A percentile compares a stretch with the other conserved stretches of the same genome.
These are phyloP conservation scores for Gryllus bimaculatus DNA, from an alignment of 1,140 invertebrate species.

Conservation along the genomic window DNA sequence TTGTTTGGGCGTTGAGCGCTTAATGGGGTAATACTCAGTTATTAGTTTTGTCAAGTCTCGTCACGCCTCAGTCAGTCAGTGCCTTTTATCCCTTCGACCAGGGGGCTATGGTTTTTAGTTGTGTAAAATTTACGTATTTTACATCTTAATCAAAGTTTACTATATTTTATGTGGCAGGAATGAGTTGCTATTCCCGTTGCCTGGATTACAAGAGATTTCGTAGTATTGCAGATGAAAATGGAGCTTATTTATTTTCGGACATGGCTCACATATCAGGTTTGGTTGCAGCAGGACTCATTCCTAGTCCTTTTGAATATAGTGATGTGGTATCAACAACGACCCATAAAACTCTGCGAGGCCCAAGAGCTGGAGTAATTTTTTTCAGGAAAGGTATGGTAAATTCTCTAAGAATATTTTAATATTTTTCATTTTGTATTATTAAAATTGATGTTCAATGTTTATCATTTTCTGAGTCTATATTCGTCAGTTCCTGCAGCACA, in stretches of 20 bases:
- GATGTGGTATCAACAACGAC: conserved; percentile 95
- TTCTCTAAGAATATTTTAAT: background rate
- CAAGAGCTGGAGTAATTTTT: conserved; percentile 78
- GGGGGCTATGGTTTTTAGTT: no score
- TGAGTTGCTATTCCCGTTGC: conserved; percentile 77
- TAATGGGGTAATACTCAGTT: no score
- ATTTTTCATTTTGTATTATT: background rate
- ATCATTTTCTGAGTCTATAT: no score
- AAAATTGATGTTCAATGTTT: no score
- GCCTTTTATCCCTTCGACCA: no score
- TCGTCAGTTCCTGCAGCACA: no score
- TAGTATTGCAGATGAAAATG: conserved; percentile 62
- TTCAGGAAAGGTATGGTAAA: conserved; percentile 61
- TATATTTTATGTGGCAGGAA: conserved; percentile 40
- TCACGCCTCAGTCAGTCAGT: no score
- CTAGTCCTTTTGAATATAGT: conserved; percentile 85
- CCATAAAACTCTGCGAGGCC: conserved; percentile 74
- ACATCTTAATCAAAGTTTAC: no score
- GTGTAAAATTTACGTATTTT: no score
- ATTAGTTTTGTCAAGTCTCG: no score
- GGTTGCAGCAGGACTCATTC: conserved; percentile 61
- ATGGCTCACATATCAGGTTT: conserved; percentile 58
- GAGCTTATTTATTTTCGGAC: conserved; percentile 51
- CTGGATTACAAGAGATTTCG: conserved; percentile 83
- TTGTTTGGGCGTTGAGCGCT: no score